phyloP scores from a whole-genome alignment of 1,140 invertebrate genomes.

The Whitmania pigra region DNA sequence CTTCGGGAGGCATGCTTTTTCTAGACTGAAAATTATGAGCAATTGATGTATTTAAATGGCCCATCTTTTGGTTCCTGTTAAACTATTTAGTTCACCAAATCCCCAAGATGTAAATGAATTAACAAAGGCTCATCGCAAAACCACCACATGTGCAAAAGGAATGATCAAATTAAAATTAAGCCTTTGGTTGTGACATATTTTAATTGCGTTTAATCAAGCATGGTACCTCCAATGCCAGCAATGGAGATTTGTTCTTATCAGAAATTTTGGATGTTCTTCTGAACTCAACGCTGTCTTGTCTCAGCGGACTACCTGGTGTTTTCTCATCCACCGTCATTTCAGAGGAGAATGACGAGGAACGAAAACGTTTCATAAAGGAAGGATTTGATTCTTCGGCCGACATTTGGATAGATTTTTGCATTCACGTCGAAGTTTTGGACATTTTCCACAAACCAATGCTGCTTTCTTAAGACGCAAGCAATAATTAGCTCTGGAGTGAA shows the following conservation, averaged over 20 bases:
- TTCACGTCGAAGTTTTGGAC: too few relatives aligned
- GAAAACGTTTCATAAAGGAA: conserved; percentile 3
- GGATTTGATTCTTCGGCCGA: too few relatives aligned
- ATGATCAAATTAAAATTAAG: background rate
- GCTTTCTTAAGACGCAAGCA: too few relatives aligned
- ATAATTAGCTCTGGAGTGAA: too few relatives aligned
- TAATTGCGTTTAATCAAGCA: background rate
- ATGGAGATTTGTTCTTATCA: background rate
- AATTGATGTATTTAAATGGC: too few relatives aligned
- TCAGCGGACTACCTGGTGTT: background rate
- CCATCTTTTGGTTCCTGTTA: too few relatives aligned
- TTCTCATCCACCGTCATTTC: conserved; percentile 5
- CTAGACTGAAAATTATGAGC: background rate
- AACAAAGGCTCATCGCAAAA: too few relatives aligned
- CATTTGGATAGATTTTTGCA: too few relatives aligned
- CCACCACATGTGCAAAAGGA: background rate
- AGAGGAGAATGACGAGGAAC: conserved; percentile 18
- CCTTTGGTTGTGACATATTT: background rate
- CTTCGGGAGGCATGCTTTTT: conserved; percentile 11
- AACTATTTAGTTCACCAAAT: too few relatives aligned
- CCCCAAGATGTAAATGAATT: background rate
- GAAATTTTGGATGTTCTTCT: background rate
- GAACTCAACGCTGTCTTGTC: conserved; percentile 5
- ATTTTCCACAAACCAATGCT: too few relatives aligned
- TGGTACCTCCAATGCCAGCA: conserved; percentile 2